Conservation (phyloP, 2,888 invertebrate species). For the Diabrotica balteata region DNA sequence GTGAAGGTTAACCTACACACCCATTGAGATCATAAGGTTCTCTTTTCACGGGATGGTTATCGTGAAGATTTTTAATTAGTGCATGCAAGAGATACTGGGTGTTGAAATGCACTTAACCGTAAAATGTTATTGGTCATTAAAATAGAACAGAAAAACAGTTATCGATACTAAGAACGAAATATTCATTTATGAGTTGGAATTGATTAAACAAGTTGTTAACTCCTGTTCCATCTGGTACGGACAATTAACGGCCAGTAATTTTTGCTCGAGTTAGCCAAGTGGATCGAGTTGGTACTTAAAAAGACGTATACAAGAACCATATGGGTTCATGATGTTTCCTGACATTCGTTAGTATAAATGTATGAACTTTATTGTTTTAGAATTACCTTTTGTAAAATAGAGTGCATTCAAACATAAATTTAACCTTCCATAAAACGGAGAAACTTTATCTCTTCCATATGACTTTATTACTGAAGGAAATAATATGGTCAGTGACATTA, state of each 20-base stretch:
- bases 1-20: slow-evolving; percentile 10
- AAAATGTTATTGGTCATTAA: slow-evolving; percentile 18
- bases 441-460: too few relatives aligned
- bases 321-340: too few relatives aligned
- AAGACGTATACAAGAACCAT: too few relatives aligned
- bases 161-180: neutral
- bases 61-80: slow-evolving; percentile 10
- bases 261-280: neutral
- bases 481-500: too few relatives aligned
- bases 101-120: slow-evolving; percentile 9
- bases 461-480: too few relatives aligned
- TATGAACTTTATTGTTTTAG: too few relatives aligned
- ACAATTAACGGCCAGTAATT: slow-evolving; percentile 7
- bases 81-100: slow-evolving; percentile 4
- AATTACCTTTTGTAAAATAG: too few relatives aligned
- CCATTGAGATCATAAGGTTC: slow-evolving; percentile 10
- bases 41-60: slow-evolving; percentile 10
- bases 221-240: neutral
- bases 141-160: slow-evolving; percentile 7
- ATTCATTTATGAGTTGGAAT: neutral
- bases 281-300: too few relatives aligned
- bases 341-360: too few relatives aligned
- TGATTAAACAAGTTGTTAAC: slow-evolving; percentile 5
- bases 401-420: too few relatives aligned
- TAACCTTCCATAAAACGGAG: too few relatives aligned